Evolutionary conservation across 2,888 invertebrate species (phyloP).

Genomic region (Cephalotes varians): DNA sequence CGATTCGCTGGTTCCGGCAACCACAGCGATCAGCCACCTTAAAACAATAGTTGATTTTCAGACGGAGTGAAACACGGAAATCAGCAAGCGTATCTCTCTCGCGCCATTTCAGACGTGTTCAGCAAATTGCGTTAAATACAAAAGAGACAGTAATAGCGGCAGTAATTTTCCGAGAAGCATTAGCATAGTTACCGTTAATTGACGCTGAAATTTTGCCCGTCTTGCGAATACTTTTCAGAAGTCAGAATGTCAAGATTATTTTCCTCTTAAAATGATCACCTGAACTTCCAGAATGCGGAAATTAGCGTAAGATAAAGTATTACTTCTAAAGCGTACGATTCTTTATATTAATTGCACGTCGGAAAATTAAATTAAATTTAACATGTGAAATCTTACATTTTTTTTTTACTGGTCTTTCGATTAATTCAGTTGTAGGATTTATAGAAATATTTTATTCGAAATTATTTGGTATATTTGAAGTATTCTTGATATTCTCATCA

Average conservation of each 20-base stretch:
- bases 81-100: constrained; percentile 12
- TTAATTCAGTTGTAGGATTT: neutral
- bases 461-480: neutral
- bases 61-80: constrained; percentile 24
- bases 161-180: constrained; percentile 34
- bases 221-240: constrained; percentile 21
- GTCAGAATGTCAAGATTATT: constrained; percentile 41
- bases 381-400: neutral
- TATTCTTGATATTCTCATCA: neutral
- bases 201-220: constrained; percentile 12
- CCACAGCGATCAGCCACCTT: constrained; percentile 40
- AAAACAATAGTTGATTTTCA: constrained; percentile 47
- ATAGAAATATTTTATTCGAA: neutral
- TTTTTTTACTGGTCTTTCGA: neutral
- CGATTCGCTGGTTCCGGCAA: constrained; percentile 60
- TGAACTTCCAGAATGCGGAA: neutral
- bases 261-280: neutral
- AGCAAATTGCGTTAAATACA: constrained; percentile 34
- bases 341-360: constrained; percentile 12
- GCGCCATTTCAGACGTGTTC: constrained; percentile 9
- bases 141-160: constrained; percentile 12
- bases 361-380: constrained; percentile 13
- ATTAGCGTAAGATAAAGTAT: constrained; percentile 10
- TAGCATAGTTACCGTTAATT: constrained; percentile 17
- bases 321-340: neutral